These are phyloP conservation scores for Augochlorella aurata DNA, from an alignment of 2,888 invertebrate species.

Conservation along the genomic window DNA sequence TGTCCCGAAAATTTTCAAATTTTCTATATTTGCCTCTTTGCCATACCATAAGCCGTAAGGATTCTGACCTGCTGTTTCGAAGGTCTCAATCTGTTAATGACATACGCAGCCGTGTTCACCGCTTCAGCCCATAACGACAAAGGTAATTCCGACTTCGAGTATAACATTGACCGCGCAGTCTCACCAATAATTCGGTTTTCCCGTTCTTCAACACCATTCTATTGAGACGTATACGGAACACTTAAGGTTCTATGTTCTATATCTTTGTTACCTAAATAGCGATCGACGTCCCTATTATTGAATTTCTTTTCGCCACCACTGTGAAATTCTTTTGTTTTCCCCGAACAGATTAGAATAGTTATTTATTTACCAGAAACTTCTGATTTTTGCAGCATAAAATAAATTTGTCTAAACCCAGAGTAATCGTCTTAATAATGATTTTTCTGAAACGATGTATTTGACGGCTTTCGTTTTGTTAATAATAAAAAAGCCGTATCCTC, in stretches of 20 bases:
- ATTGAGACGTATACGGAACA: conserved; percentile 29
- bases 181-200: conserved; percentile 28
- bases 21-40: not conserved
- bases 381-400: conserved; percentile 26
- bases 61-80: not conserved
- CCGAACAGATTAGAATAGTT: conserved; percentile 51
- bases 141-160: conserved; percentile 28
- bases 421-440: conserved; percentile 23
- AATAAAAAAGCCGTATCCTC: not conserved
- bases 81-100: not conserved
- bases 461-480: not conserved
- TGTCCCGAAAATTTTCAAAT: conserved; percentile 9
- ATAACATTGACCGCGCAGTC: conserved; percentile 16
- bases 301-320: conserved; percentile 62
- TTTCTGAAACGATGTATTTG: not conserved
- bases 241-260: conserved; percentile 19
- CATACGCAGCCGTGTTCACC: not conserved
- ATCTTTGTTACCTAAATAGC: not conserved
- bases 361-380: conserved; percentile 31
- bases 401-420: conserved; percentile 16
- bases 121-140: conserved; percentile 53
- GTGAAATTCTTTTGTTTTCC: conserved; percentile 50
- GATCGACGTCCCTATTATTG: conserved; percentile 42
- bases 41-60: conserved; percentile 1
- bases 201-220: conserved; percentile 23